A percentile compares a stretch with the other conserved stretches of the same genome.
These are phyloP conservation scores for Dicaeum eximium DNA, from an alignment of 2,113 vertebrate genomes.

Conservation along the genomic window DNA sequence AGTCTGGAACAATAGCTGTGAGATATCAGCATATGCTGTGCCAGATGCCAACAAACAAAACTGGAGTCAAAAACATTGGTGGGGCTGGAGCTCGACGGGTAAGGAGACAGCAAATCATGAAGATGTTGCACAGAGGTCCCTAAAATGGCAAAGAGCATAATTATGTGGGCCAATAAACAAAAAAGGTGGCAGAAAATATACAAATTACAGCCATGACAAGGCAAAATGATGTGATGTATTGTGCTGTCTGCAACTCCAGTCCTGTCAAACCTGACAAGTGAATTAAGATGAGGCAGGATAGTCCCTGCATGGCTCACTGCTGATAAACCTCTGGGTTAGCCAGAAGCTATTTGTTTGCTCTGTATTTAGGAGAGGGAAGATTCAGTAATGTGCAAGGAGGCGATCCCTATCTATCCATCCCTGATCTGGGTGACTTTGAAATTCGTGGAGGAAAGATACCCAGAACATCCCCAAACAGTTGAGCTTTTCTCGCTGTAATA, in stretches of 20 bases:
- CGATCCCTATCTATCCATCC: background rate
- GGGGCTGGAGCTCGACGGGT: background rate
- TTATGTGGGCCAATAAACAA: background rate
- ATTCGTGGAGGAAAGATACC: background rate
- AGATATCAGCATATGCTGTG: background rate
- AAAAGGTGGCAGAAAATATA: background rate
- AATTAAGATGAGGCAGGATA: background rate
- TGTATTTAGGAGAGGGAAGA: background rate
- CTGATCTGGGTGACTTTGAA: background rate
- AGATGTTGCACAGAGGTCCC: background rate
- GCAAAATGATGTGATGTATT: background rate
- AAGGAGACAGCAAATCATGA: background rate
- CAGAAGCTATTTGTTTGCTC: background rate
- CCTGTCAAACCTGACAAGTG: background rate
- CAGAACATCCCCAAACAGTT: background rate
- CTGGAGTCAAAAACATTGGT: background rate
- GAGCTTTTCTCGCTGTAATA: background rate
- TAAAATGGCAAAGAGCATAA: background rate
- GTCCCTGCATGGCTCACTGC: background rate
- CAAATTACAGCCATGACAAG: background rate
- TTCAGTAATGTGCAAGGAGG: background rate
- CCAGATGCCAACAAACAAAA: background rate
- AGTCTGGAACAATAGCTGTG: conserved; percentile 16
- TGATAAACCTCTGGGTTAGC: background rate
- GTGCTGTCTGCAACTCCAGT: background rate